A percentile compares a stretch with the other conserved stretches of the same genome.
Conservation (phyloP, 2,113 vertebrate species). For the Pterocles orientalis region DNA sequence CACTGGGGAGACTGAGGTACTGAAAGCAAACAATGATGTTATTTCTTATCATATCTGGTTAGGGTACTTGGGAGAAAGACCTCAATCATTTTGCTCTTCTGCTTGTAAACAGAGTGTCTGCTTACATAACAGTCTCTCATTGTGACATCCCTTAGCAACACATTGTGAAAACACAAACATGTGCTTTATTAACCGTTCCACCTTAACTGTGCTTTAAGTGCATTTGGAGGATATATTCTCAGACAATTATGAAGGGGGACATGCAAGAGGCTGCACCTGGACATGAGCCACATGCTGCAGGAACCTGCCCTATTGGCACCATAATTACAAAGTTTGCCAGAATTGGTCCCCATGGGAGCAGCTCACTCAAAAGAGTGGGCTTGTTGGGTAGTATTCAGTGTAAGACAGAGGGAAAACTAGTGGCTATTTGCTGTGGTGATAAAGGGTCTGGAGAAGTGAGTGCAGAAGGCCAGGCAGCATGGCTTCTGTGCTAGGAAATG, state of each 20-base stretch:
- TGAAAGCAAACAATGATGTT: background rate
- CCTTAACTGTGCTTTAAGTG: background rate
- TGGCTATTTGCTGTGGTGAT: background rate
- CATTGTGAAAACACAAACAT: background rate
- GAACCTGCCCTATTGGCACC: background rate
- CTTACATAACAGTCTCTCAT: background rate
- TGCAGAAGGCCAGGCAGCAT: background rate
- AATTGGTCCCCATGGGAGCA: background rate
- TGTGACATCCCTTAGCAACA: background rate
- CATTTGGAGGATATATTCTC: background rate
- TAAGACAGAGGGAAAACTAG: background rate
- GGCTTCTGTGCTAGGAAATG: background rate
- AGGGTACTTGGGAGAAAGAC: background rate
- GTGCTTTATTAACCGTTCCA: background rate
- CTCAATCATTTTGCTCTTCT: background rate
- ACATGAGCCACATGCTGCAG: background rate
- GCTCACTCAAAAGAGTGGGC: background rate
- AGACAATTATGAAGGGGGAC: background rate
- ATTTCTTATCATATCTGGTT: background rate
- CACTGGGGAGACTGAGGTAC: background rate
- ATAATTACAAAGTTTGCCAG: background rate
- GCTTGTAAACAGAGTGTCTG: background rate
- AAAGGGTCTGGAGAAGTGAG: background rate
- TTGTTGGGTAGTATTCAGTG: fast-evolving
- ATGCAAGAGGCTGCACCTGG: background rate